Evolutionary conservation across 2,113 vertebrate genomes (phyloP), one percentile per base, ranked within the genome.

Genomic region (Tupaia chinensis): DNA sequence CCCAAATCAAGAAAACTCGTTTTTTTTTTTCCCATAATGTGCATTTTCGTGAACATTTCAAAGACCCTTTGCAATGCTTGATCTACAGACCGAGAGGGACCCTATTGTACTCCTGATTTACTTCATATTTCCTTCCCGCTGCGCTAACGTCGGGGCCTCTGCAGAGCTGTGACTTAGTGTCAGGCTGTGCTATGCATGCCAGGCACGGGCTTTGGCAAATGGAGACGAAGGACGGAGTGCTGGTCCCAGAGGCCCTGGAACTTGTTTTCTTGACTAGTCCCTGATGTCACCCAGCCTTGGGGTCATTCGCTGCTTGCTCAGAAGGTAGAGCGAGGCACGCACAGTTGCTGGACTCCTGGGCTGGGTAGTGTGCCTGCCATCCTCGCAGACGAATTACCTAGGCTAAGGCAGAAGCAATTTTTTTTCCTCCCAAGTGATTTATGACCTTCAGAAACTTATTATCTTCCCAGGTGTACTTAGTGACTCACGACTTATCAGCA

Each of bases 251-350:
- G 95, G 90, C 20, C 60, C 54, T 3, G 1, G 58, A 69, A 73
- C 85, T 83, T 89, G 73, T 97, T 98, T 96, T 96, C 74, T 88
- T 89, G 78, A 60, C 53, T 27, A 53, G 81, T 96, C 32, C 78
- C 95, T 97, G 91, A 96, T 96, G 78, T 84, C 91, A 91, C 0
- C 60, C 34, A 76, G 86, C 74, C 23, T 23, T 66, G 65, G 86
- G 86, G 93, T 95, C 97, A 96, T 97, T 97, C 94, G 81, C 82
- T 76, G 25, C 86, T 74, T 91, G 56, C 56, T 86, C 86, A 69
- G 76, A 96, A 94, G 86, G 74, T 61, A 80, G 85, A 90, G 32
- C 19, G 58, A 95, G 94, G 78, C 97, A 95, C 81, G 34, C 58
- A 78, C 88, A 93, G 93, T 63, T 58, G 65, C 29, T 69, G 6